Percentiles rank a stretch among this genome's conserved stretches.
These are phyloP conservation scores for Rhopalosiphum maidis DNA, from an alignment of 1,140 invertebrate species.

Conservation along the genomic window DNA sequence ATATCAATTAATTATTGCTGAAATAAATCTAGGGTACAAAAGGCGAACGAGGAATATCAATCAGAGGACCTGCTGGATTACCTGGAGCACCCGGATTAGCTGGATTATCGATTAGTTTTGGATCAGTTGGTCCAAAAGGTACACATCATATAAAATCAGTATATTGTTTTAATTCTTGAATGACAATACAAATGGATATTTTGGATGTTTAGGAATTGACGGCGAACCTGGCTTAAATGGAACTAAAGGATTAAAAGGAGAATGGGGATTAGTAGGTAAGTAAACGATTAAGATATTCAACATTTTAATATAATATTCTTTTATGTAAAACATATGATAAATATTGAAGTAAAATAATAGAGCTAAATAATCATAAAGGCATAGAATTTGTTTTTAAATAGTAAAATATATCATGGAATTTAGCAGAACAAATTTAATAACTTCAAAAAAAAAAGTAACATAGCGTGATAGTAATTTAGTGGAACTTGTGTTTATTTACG, in stretches of 20 bases:
- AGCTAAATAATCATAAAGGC: too few relatives aligned
- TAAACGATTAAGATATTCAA: background rate
- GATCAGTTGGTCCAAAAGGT: constrained; percentile 61
- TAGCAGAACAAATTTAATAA: too few relatives aligned
- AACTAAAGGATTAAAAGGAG: constrained; percentile 70
- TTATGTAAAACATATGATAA: too few relatives aligned
- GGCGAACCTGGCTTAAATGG: constrained; percentile 58
- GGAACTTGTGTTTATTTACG: background rate
- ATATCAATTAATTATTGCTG: background rate
- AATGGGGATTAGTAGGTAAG: constrained; percentile 70
- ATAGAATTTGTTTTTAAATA: too few relatives aligned
- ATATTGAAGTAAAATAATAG: too few relatives aligned
- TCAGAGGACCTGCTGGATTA: constrained; percentile 60
- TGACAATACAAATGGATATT: background rate
- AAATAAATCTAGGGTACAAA: constrained; percentile 11
- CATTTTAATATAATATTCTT: background rate
- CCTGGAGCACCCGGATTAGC: constrained; percentile 60
- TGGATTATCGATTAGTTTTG: constrained; percentile 62
- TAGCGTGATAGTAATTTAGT: background rate
- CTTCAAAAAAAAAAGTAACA: too few relatives aligned
- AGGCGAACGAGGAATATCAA: constrained; percentile 57
- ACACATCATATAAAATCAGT: constrained; percentile 57
- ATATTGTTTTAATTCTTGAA: background rate
- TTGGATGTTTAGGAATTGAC: constrained; percentile 39
- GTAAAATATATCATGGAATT: too few relatives aligned